Base-by-base conservation (phyloP, 2,797 vertebrate genomes). In the Ficedula albicollis region DNA sequence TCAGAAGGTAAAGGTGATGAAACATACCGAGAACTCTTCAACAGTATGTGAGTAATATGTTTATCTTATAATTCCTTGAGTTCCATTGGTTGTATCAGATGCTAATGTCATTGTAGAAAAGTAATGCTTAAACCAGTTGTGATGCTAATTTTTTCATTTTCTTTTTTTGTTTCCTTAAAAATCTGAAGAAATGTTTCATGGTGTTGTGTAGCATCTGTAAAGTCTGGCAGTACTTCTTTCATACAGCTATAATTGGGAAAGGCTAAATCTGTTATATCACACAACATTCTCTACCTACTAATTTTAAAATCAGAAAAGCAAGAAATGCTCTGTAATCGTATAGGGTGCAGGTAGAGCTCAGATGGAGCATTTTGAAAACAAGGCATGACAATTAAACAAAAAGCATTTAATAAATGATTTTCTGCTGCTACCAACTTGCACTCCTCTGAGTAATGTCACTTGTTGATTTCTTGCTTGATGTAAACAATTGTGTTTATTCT, bases 1-100 rank as follows among this genome's bases (percentile, higher is more conserved):
- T 99, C 99, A 4, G 99, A 99, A 96, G 99, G 99, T 96, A 99
- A 99, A 98, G 99, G 99, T 86, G 99, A 99, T 7, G 99, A 99
- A 97, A 99, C 99, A 0, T 99, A 99, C 98, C 97, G 99, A 66
- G 99, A 99, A 92, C 99, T 99, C 96, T 99, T 99, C 98, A 99
- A 99, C 96, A 99, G 98, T 98, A 99, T 99, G 98, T 99, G 97
- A 98, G 98, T 98, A 98, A 80, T 38, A 52, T 62, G 76, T 91
- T 92, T 97, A 69, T 95, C 83, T 96, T 74, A 10, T 83, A 66
- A 27, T 87, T 93, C 52, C n/a, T 91, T 56, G 34, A 73, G 29
- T 92, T 87, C 13, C 6, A 32, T 85, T 92, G 90, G 36, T 68
- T 82, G 17, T 67, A 59, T 92, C 23, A 77, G 84, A 41, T 49